A percentile compares a stretch with the other conserved stretches of the same genome.
phyloP scores from a whole-genome alignment of 2,113 vertebrate genomes.

The Seriola quinqueradiata region DNA sequence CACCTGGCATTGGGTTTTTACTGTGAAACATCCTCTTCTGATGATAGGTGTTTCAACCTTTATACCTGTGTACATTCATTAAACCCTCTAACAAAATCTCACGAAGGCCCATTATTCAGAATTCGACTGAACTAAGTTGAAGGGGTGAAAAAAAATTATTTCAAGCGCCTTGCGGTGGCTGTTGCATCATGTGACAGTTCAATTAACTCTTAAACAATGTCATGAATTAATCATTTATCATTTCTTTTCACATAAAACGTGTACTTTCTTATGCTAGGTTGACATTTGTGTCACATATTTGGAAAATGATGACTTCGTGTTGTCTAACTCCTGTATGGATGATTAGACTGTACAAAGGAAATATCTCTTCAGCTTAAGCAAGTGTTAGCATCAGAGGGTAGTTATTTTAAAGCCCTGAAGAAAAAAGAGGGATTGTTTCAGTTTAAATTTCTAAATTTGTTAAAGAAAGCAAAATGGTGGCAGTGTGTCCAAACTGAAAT shows the following conservation, averaged over 20 bases:
- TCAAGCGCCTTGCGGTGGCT: not conserved
- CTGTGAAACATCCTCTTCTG: not conserved
- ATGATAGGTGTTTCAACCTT: not conserved
- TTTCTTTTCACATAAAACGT: not conserved
- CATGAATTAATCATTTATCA: not conserved
- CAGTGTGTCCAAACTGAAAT: slow-evolving; percentile 37
- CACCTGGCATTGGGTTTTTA: not conserved
- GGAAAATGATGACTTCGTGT: not conserved
- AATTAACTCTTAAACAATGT: not conserved
- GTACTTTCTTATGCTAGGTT: not conserved
- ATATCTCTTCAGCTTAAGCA: not conserved
- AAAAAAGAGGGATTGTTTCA: slow-evolving; percentile 11
- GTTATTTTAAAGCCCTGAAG: slow-evolving; percentile 20
- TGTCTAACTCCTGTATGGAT: not conserved
- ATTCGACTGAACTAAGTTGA: not conserved
- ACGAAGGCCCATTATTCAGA: not conserved
- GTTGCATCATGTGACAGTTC: not conserved
- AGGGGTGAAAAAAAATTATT: not conserved
- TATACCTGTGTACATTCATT: not conserved
- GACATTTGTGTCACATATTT: not conserved
- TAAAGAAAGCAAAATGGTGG: slow-evolving; percentile 15
- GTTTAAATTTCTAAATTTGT: slow-evolving; percentile 51
- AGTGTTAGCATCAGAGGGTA: slow-evolving; percentile 5
- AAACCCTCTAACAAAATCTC: not conserved
- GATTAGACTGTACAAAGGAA: not conserved